Base-by-base conservation (phyloP, 2,888 invertebrate species). In the Metacarcinus magister region DNA sequence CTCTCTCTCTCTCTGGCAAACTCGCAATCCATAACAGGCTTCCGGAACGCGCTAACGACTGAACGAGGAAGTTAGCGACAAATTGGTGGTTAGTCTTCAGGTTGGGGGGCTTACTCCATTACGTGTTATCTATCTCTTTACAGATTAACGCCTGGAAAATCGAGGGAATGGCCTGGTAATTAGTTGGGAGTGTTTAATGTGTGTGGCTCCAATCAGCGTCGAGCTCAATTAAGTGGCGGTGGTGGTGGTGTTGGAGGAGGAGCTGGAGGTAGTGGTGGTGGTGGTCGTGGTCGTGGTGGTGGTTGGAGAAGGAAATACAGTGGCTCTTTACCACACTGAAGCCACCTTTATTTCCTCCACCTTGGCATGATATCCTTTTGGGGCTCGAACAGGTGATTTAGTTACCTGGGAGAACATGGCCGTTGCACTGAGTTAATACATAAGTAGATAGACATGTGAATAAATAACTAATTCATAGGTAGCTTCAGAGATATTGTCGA, bases 71-170 rank as follows among this genome's bases (percentile, higher is more conserved):
- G 91, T 44, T 46, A 44, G 91, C 10, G 48, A 91, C 82, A 82
- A 82, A 82, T 82, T 82, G 82, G 82, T 91, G 46, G 91, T 91
- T 46, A 91, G 91, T 44, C 91, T 28, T 91, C 48, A 7, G 91
- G 91, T n/a, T 8, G 19, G 87, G 44, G 43, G 46, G 91, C 91
- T 28, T 13, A 10, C 32, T 82, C 82, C 82, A 82, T 82, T 82
- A 82, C 28, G 82, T 32, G 82, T 82, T 82, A 82, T 82, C 82
- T 82, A 82, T 82, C 82, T 82, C 82, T 82, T 82, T 82, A 82
- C 82, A 82, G 82, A 82, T 82, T 82, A 82, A 82, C 82, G 82
- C 82, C 82, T 82, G 82, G 82, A 82, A 82, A 82, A 82, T 82
- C 82, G 82, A 82, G 32, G 32, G 82, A 82, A 82, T 82, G 82